Evolutionary conservation across 2,113 vertebrate species (phyloP).

Genomic region (Felis catus): F.catus_Fca126_mat1.0 CM031425.1:20490501-20491000

Average conservation of each 20-base stretch:
- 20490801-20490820: too few relatives aligned
- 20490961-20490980: background rate
- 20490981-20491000: background rate
- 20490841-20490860: background rate
- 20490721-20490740: background rate
- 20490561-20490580: background rate
- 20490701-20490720: background rate
- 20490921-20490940: background rate
- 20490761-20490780: background rate
- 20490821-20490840: background rate
- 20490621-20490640: background rate
- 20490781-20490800: background rate
- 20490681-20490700: constrained; percentile 4
- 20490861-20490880: background rate
- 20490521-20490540: constrained; percentile 43
- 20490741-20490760: background rate
- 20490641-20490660: background rate
- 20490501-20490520: constrained; percentile 85
- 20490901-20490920: background rate
- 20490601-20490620: background rate
- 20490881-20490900: background rate
- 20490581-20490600: background rate
- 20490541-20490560: background rate
- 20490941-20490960: background rate
- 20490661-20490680: background rate